Evolutionary conservation across 2,113 vertebrate species (phyloP).

Genomic region (Anseranas semipalmata): DNA sequence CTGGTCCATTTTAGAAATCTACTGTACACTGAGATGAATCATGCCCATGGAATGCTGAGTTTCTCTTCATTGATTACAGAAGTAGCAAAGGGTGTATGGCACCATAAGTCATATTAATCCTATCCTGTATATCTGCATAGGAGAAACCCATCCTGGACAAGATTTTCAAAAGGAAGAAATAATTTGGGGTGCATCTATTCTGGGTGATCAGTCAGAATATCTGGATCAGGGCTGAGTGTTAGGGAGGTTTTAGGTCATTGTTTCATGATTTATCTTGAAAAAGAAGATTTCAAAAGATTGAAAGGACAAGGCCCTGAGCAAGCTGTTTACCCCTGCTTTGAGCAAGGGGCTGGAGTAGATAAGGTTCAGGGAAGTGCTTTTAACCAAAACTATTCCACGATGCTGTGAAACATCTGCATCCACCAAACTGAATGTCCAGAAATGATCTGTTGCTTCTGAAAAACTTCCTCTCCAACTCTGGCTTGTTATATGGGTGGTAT

Average conservation of each 20-base stretch:
- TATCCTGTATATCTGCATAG: not conserved
- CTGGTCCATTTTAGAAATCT: not conserved
- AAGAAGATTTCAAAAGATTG: not conserved
- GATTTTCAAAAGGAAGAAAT: not conserved
- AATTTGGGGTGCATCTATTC: not conserved
- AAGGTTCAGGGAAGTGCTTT: not conserved
- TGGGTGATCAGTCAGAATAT: not conserved
- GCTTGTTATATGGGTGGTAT: not conserved
- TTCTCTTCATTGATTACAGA: conserved; percentile 15
- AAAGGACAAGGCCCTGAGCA: not conserved
- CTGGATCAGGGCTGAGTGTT: not conserved
- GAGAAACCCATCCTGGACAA: not conserved
- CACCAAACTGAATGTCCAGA: not conserved
- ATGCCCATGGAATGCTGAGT: not conserved
- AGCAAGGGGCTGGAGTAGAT: accelerated
- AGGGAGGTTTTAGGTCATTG: not conserved
- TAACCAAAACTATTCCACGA: not conserved
- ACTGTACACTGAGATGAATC: not conserved
- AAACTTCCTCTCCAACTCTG: not conserved
- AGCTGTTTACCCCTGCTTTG: not conserved
- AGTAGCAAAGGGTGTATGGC: not conserved
- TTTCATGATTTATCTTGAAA: not conserved
- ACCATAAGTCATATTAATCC: not conserved
- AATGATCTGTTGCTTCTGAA: not conserved
- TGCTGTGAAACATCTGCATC: not conserved